These are phyloP conservation scores for Psophia crepitans DNA, from an alignment of 2,113 vertebrate species.

Conservation along the genomic window DNA sequence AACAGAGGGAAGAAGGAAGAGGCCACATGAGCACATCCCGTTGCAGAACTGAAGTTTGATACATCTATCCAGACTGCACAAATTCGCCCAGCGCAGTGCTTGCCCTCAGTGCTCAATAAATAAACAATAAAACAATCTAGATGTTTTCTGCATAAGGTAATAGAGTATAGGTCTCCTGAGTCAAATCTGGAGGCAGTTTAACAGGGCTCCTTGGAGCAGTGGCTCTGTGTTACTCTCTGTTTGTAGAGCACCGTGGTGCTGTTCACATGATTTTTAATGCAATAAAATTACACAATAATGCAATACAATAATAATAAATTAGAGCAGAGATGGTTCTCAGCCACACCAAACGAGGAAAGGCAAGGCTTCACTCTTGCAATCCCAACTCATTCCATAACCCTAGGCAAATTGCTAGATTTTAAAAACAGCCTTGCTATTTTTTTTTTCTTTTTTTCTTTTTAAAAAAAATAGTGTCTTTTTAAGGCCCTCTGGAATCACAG, in stretches of 20 bases:
- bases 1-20: neutral
- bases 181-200: constrained; percentile 39
- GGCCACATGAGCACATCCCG: neutral
- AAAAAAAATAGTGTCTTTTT: neutral
- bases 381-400: neutral
- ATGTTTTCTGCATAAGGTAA: constrained; percentile 44
- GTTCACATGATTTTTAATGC: constrained; percentile 55
- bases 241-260: constrained; percentile 39
- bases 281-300: constrained; percentile 64
- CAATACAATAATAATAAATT: constrained; percentile 49
- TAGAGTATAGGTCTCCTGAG: constrained; percentile 14
- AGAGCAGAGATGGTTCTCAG: neutral
- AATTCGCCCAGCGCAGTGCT: rapidly evolving
- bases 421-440: neutral
- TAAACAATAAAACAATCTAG: constrained; percentile 32
- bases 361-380: constrained; percentile 29
- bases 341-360: constrained; percentile 38
- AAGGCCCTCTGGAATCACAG: neutral
- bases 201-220: constrained; percentile 3
- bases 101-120: neutral
- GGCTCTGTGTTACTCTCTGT: constrained; percentile 41
- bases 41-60: neutral
- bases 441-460: neutral
- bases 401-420: neutral
- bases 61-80: neutral